These are phyloP conservation scores for Orthosia incerta DNA, from an alignment of 2,888 invertebrate species.

Conservation along the genomic window DNA sequence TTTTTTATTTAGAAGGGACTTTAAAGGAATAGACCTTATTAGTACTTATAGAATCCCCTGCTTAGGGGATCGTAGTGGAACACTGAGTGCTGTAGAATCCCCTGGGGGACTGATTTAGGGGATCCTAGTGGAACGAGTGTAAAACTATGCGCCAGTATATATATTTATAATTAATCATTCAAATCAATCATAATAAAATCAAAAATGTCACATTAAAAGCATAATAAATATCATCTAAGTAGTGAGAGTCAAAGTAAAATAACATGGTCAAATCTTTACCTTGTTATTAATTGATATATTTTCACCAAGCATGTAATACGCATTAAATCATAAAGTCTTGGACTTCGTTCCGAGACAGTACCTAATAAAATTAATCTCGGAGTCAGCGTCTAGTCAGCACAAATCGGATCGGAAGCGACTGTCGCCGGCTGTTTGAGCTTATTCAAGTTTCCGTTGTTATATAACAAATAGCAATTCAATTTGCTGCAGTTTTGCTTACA, in stretches of 20 bases:
- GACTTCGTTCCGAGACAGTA: conserved; percentile 33
- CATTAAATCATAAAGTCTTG: conserved; percentile 14
- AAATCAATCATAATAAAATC: no score
- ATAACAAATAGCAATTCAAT: conserved; percentile 59
- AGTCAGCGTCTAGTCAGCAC: conserved; percentile 67
- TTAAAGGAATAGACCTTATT: no score
- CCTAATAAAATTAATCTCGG: conserved; percentile 69
- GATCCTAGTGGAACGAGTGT: no score
- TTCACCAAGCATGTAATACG: not conserved
- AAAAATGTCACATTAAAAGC: no score
- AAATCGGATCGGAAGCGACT: conserved; percentile 74
- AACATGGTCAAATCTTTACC: not conserved
- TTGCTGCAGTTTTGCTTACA: conserved; percentile 43
- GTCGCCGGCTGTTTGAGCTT: conserved; percentile 67
- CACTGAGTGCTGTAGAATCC: no score
- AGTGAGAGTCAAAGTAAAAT: not conserved
- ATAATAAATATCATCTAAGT: no score
- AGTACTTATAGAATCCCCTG: no score
- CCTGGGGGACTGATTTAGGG: no score
- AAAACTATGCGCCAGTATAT: no score
- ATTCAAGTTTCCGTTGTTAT: conserved; percentile 66
- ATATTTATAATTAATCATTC: no score
- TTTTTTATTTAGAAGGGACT: no score
- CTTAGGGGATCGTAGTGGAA: no score
- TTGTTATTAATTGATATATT: not conserved